Percentiles rank a stretch among this genome's conserved stretches.
Evolutionary conservation across 2,113 vertebrate genomes (phyloP).

Genomic region (Sander vitreus): DNA sequence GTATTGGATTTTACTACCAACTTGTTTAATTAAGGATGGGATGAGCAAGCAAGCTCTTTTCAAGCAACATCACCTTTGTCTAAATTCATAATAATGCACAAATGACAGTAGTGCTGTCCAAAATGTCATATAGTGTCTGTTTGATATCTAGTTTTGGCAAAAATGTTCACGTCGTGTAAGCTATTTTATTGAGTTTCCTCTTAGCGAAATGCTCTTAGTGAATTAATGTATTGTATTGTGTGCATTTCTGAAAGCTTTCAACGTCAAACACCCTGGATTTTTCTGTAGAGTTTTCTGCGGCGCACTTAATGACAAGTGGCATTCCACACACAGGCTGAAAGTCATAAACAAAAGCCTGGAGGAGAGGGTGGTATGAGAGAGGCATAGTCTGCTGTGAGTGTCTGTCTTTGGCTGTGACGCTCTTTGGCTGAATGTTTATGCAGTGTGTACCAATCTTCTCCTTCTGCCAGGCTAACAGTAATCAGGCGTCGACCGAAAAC

Average conservation of each 20-base stretch:
- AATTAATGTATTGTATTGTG: neutral
- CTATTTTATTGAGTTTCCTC: too few species aligned
- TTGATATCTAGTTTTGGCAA: too few species aligned
- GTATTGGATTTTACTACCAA: neutral
- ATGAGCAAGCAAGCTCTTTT: neutral
- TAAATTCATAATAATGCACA: neutral
- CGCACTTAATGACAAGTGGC: slow-evolving; percentile 66
- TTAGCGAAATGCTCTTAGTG: too few species aligned
- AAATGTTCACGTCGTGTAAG: too few species aligned
- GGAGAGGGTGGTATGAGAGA: slow-evolving; percentile 22
- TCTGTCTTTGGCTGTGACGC: slow-evolving; percentile 45
- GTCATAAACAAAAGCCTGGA: slow-evolving; percentile 65
- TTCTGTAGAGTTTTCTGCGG: slow-evolving; percentile 11
- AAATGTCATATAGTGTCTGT: too few species aligned
- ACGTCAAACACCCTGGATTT: slow-evolving; percentile 10
- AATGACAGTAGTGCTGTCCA: neutral
- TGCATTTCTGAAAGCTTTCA: neutral
- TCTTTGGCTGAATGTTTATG: slow-evolving; percentile 30
- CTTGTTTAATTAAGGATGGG: neutral
- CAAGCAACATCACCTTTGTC: neutral
- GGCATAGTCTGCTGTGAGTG: slow-evolving; percentile 27
- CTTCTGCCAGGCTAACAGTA: slow-evolving; percentile 48
- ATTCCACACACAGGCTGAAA: slow-evolving; percentile 66
- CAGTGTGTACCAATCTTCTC: slow-evolving; percentile 30
- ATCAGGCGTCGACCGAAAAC: slow-evolving; percentile 21